Evolutionary conservation across 2,888 invertebrate genomes (phyloP).

Genomic region (Choreutis nemorana): DNA sequence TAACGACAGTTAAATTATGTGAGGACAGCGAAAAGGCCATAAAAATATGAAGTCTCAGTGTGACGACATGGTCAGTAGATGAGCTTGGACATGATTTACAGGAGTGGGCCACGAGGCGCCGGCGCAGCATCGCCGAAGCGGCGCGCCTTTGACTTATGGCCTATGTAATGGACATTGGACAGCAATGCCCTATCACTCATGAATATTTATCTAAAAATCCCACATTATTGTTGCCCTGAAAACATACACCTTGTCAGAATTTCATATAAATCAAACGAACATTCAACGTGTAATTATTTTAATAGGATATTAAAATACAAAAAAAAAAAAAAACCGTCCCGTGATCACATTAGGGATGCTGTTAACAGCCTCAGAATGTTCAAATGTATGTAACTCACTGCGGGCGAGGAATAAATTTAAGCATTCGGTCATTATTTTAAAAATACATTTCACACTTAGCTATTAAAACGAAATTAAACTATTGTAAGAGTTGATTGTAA

Average conservation of each 20-base stretch:
- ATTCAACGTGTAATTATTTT: slow-evolving; percentile 43
- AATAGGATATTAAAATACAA: slow-evolving; percentile 39
- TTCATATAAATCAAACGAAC: too few species aligned
- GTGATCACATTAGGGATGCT: slow-evolving; percentile 42
- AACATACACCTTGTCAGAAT: slow-evolving; percentile 1
- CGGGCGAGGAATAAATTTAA: slow-evolving; percentile 29
- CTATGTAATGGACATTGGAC: slow-evolving; percentile 55
- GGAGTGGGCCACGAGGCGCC: slow-evolving; percentile 21
- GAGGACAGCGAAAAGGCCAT: slow-evolving; percentile 41
- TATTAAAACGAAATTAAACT: too few species aligned
- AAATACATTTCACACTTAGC: slow-evolving; percentile 17
- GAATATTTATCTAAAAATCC: slow-evolving; percentile 58
- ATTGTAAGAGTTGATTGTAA: too few species aligned
- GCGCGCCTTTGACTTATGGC: slow-evolving; percentile 58
- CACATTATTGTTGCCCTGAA: slow-evolving; percentile 16
- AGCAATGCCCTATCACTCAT: slow-evolving; percentile 61
- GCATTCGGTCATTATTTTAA: background rate
- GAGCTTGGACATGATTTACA: slow-evolving; percentile 30
- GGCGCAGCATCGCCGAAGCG: slow-evolving; percentile 22
- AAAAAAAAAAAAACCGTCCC: slow-evolving; percentile 36
- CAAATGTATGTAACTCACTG: slow-evolving; percentile 27
- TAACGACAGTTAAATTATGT: slow-evolving; percentile 42
- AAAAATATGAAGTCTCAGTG: slow-evolving; percentile 52
- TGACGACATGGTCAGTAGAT: slow-evolving; percentile 43
- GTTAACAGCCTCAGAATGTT: slow-evolving; percentile 26